Evolutionary conservation across 2,797 vertebrate species (phyloP).

Genomic region (Onychomys leucogaster): DNA sequence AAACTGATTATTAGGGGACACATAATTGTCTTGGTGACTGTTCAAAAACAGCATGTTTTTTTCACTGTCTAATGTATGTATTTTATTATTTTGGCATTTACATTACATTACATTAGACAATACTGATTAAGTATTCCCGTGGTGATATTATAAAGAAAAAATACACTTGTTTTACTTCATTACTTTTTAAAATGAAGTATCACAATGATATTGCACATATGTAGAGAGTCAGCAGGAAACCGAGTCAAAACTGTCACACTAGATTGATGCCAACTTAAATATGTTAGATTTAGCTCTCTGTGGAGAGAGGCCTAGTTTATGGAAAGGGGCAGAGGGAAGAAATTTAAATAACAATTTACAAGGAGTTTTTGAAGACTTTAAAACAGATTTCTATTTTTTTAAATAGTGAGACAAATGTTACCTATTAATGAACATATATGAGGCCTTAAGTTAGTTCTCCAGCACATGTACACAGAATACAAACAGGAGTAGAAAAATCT

Average conservation of each 20-base stretch:
- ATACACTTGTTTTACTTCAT: neutral
- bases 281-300: neutral
- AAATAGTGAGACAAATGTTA: neutral
- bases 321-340: neutral
- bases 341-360: neutral
- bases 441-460: neutral
- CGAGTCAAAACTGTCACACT: slow-evolving; percentile 16
- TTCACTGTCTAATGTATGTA: neutral
- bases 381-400: slow-evolving; percentile 31
- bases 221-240: slow-evolving; percentile 29
- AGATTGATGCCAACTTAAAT: slow-evolving; percentile 8
- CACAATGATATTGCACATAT: slow-evolving; percentile 13
- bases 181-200: neutral
- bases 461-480: neutral
- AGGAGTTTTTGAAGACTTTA: neutral
- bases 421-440: neutral
- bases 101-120: neutral
- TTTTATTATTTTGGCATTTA: slow-evolving; percentile 24
- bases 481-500: neutral
- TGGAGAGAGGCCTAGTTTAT: slow-evolving; percentile 2
- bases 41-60: neutral
- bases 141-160: neutral
- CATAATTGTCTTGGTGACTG: neutral
- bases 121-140: neutral
- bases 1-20: neutral